Percentiles rank a stretch among this genome's conserved stretches.
Conservation (phyloP, 2,888 invertebrate genomes). For the Spisula solida region DNA sequence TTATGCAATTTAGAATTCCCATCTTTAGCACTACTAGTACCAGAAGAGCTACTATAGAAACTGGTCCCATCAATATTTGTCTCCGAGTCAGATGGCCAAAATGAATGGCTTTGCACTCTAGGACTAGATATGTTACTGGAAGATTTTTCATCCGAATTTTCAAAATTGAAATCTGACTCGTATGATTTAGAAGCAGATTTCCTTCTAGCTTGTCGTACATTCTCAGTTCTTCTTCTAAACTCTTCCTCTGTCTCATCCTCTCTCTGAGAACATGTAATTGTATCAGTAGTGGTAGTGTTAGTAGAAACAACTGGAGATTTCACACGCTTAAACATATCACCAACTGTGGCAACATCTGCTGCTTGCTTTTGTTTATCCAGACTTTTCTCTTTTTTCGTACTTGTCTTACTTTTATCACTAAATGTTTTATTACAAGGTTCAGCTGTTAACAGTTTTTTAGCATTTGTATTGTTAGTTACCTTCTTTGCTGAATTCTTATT, state of each 20-base stretch:
- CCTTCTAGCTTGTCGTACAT: slow-evolving; percentile 49
- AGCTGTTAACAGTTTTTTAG: neutral
- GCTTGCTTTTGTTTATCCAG: neutral
- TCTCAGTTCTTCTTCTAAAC: slow-evolving; percentile 58
- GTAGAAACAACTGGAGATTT: neutral
- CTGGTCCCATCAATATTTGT: slow-evolving; percentile 48
- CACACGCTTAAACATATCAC: neutral
- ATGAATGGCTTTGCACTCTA: neutral
- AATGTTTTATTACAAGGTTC: neutral
- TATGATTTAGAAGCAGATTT: slow-evolving; percentile 56
- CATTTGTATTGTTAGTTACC: neutral
- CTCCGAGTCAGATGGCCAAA: slow-evolving; percentile 42
- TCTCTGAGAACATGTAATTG: neutral
- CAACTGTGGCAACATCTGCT: neutral
- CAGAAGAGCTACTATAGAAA: slow-evolving; percentile 51
- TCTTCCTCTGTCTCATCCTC: slow-evolving; percentile 59
- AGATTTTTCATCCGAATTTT: slow-evolving; percentile 22
- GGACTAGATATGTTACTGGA: neutral
- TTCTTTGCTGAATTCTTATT: neutral
- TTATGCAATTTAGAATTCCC: neutral
- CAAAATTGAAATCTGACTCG: slow-evolving; percentile 67
- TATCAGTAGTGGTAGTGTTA: neutral
- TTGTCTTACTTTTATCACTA: neutral
- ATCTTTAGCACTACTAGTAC: slow-evolving; percentile 22
- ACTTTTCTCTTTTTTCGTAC: neutral